Conservation (phyloP, 2,888 invertebrate genomes). For the Platycnemis pennipes region DNA sequence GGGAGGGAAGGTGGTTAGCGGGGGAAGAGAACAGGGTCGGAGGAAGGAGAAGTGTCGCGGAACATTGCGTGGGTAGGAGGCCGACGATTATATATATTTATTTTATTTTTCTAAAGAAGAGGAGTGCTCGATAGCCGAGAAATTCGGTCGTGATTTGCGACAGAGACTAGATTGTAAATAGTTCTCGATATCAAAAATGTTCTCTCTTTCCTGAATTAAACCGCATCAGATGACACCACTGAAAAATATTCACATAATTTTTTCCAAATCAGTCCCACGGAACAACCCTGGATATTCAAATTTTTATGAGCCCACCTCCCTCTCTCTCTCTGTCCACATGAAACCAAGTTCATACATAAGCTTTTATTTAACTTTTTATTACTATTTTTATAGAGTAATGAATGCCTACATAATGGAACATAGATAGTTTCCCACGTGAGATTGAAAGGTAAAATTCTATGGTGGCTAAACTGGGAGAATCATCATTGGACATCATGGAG, state of each 20-base stretch:
- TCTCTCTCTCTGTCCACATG: background rate
- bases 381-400: background rate
- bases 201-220: background rate
- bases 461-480: background rate
- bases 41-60: background rate
- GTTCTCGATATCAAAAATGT: background rate
- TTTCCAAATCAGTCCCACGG: background rate
- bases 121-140: background rate
- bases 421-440: background rate
- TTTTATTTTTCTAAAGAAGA: background rate
- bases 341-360: background rate
- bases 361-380: background rate
- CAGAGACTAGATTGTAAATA: background rate
- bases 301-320: background rate
- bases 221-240: background rate
- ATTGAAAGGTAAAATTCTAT: background rate
- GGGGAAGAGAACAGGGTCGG: background rate
- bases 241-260: background rate
- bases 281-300: background rate
- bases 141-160: background rate
- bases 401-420: conserved; percentile 1
- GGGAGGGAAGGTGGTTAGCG: background rate
- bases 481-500: background rate
- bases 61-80: background rate
- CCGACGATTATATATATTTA: background rate